Evolutionary conservation across 2,888 invertebrate species (phyloP).

Genomic region (Acronicta aceris): DNA sequence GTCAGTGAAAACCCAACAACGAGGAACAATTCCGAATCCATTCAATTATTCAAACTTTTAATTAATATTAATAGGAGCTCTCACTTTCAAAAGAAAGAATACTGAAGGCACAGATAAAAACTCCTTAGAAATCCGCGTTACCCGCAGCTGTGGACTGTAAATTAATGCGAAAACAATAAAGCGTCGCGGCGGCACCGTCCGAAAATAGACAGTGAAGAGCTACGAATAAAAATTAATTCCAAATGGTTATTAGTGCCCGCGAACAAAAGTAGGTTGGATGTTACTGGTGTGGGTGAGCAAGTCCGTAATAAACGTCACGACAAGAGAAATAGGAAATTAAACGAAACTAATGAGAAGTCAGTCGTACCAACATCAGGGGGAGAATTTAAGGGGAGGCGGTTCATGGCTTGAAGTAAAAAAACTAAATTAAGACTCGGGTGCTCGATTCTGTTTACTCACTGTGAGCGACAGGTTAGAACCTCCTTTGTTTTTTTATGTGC

Average conservation of each 20-base stretch:
- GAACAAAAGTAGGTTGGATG: conserved; percentile 76
- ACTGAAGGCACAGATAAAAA: conserved; percentile 84
- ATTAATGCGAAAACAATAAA: conserved; percentile 89
- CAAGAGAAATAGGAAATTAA: conserved; percentile 86
- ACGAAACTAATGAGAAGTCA: conserved; percentile 86
- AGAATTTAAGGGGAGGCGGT: conserved; percentile 69
- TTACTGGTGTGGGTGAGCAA: conserved; percentile 73
- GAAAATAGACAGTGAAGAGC: conserved; percentile 80
- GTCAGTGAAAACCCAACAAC: conserved; percentile 80
- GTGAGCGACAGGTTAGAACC: conserved; percentile 79
- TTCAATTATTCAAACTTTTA: conserved; percentile 89
- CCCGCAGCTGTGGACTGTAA: conserved; percentile 86
- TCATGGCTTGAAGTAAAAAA: conserved; percentile 63
- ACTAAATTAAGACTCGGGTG: conserved; percentile 77
- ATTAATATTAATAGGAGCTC: conserved; percentile 89
- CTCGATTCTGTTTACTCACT: conserved; percentile 81
- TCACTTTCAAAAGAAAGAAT: conserved; percentile 87
- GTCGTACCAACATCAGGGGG: conserved; percentile 78
- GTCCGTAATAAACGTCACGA: conserved; percentile 84
- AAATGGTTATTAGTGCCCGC: conserved; percentile 82
- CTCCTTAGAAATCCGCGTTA: conserved; percentile 86
- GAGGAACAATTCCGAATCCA: conserved; percentile 84
- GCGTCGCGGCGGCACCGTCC: conserved; percentile 70
- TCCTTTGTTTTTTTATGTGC: conserved; percentile 65
- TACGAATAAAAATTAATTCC: conserved; percentile 82